Percentiles rank a stretch among this genome's conserved stretches.
Conservation (phyloP, 2,888 invertebrate genomes). For the Ctenicera cuprea region DNA sequence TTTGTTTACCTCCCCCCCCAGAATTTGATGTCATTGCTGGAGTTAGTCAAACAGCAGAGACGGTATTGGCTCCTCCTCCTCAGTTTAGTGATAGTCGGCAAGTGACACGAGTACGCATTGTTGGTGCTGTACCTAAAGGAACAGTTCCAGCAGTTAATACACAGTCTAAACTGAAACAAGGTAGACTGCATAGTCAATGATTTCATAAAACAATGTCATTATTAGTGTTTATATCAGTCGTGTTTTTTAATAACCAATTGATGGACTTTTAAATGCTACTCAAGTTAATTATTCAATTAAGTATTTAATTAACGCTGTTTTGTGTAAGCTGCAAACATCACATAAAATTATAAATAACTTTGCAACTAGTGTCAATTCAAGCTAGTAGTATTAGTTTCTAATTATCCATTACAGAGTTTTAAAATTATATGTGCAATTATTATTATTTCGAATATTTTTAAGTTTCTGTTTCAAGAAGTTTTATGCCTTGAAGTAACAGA, state of each 20-base stretch:
- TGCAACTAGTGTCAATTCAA: conserved; percentile 32
- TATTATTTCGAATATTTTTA: background rate
- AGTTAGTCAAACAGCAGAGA: conserved; percentile 62
- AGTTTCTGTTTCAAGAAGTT: background rate
- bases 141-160: conserved; percentile 57
- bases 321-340: conserved; percentile 32
- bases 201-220: conserved; percentile 41
- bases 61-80: conserved; percentile 88
- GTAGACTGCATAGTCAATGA: conserved; percentile 71
- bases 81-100: conserved; percentile 88
- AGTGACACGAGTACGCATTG: conserved; percentile 84
- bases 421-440: background rate
- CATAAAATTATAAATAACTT: conserved; percentile 35
- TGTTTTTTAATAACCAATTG: conserved; percentile 45
- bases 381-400: conserved; percentile 14
- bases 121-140: conserved; percentile 87
- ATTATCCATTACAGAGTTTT: conserved; percentile 37
- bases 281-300: conserved; percentile 20
- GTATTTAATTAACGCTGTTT: conserved; percentile 26
- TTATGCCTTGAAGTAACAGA: too few species aligned
- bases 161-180: conserved; percentile 68
- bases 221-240: conserved; percentile 45
- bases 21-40: conserved; percentile 74
- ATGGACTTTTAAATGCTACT: conserved; percentile 31
- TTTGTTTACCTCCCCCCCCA: conserved; percentile 78